A percentile compares a stretch with the other conserved stretches of the same genome.
Evolutionary conservation across 2,797 vertebrate species (phyloP).

Genomic region (Chelon labrosus): DNA sequence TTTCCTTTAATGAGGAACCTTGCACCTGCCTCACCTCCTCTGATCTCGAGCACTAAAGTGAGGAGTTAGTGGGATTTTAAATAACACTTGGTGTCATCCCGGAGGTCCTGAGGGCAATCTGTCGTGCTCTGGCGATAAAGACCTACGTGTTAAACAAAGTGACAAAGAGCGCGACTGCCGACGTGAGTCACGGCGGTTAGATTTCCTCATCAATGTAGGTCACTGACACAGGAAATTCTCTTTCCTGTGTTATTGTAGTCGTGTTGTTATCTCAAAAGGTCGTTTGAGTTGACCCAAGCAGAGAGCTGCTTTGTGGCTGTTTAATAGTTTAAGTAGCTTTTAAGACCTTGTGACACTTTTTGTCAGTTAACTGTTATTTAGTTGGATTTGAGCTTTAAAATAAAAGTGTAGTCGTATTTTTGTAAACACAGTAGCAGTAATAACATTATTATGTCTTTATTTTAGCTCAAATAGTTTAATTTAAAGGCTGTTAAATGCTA

Average conservation of each 20-base stretch:
- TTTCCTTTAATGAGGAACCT: constrained; percentile 50
- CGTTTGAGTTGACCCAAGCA: not conserved
- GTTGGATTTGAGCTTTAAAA: no score
- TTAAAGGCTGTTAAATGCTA: no score
- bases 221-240: constrained; percentile 55
- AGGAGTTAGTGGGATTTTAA: constrained; percentile 13
- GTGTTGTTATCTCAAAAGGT: constrained; percentile 1
- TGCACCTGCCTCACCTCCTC: constrained; percentile 48
- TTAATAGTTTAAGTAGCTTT: not conserved
- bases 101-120: constrained; percentile 42
- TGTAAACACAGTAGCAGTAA: no score
- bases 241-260: constrained; percentile 47
- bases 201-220: constrained; percentile 53
- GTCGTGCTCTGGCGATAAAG: not conserved
- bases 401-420: no score
- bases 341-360: no score
- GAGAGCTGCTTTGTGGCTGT: constrained; percentile 6
- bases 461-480: no score
- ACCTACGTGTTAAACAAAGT: not conserved
- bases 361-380: no score
- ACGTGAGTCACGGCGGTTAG: not conserved
- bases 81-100: constrained; percentile 33
- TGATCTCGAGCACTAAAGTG: constrained; percentile 11
- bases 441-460: no score
- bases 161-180: no score